Percentiles rank a stretch among this genome's conserved stretches.
Conservation (phyloP, 2,113 vertebrate species). For the Mormyrus lacerda region DNA sequence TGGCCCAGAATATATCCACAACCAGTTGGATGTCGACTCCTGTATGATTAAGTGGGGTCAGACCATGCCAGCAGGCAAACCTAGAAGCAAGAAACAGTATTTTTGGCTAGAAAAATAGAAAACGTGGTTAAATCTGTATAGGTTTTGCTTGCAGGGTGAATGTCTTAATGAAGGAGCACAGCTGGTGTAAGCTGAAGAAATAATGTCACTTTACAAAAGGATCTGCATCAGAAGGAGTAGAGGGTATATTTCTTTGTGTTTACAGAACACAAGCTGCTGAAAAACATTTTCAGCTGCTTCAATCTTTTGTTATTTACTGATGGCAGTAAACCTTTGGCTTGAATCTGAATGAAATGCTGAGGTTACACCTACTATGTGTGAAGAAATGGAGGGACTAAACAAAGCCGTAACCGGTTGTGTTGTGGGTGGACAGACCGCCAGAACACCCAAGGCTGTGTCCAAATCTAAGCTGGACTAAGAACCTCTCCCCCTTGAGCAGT, state of each 20-base stretch:
- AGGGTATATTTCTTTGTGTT: neutral
- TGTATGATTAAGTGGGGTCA: neutral
- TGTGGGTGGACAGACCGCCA: neutral
- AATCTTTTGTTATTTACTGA: neutral
- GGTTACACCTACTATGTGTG: neutral
- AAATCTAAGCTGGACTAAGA: slow-evolving; percentile 38
- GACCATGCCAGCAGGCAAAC: neutral
- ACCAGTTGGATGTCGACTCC: neutral
- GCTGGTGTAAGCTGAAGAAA: neutral
- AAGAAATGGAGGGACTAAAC: neutral
- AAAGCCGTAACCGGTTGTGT: neutral
- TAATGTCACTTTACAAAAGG: neutral
- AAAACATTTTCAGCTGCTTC: neutral
- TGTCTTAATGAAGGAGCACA: neutral
- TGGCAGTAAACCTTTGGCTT: neutral
- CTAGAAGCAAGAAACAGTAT: neutral
- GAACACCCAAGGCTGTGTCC: slow-evolving; percentile 23
- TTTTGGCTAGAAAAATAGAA: neutral
- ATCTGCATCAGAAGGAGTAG: neutral
- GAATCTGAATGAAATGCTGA: neutral
- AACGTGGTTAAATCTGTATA: neutral
- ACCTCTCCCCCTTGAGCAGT: slow-evolving; percentile 57
- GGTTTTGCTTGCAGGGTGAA: neutral
- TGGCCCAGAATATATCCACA: neutral
- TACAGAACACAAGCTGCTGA: neutral